These are phyloP conservation scores for Hippocampus abdominalis DNA, from an alignment of 2,113 vertebrate genomes.

Conservation along the genomic window DNA sequence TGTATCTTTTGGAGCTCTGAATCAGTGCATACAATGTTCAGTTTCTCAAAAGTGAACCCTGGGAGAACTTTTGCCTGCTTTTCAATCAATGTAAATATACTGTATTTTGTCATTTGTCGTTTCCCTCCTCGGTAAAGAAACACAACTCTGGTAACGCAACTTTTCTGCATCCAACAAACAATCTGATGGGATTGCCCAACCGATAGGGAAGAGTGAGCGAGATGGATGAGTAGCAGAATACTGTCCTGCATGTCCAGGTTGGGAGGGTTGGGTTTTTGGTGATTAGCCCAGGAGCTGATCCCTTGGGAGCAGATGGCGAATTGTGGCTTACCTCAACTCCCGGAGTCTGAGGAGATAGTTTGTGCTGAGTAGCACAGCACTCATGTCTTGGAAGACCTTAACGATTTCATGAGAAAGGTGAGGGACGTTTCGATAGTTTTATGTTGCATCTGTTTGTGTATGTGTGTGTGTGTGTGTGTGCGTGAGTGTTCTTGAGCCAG, in stretches of 20 bases:
- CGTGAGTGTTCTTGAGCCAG: too few species aligned
- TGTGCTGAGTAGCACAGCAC: slow-evolving; percentile 7
- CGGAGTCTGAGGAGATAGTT: slow-evolving; percentile 29
- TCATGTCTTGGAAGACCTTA: slow-evolving; percentile 14
- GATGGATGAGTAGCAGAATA: slow-evolving; percentile 1
- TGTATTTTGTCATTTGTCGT: not conserved
- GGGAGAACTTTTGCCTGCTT: not conserved
- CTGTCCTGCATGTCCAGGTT: slow-evolving; percentile 10
- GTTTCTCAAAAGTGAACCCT: too few species aligned
- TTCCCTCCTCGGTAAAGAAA: not conserved
- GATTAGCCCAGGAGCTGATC: slow-evolving; percentile 64
- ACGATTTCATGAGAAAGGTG: slow-evolving; percentile 28
- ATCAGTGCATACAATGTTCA: too few species aligned
- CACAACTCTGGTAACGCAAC: too few species aligned
- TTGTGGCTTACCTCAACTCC: slow-evolving; percentile 55
- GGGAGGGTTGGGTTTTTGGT: slow-evolving; percentile 46
- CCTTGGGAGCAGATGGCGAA: slow-evolving; percentile 64
- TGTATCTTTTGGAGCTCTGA: too few species aligned
- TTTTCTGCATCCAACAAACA: not conserved
- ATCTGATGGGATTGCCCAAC: not conserved
- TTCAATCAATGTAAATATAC: not conserved
- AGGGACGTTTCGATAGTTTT: slow-evolving; percentile 6
- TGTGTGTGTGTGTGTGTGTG: too few species aligned
- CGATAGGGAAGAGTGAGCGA: not conserved
- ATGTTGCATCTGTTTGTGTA: not conserved